These are phyloP conservation scores for Entosphenus tridentatus DNA, from an alignment of 2,113 vertebrate species.

Conservation along the genomic window DNA sequence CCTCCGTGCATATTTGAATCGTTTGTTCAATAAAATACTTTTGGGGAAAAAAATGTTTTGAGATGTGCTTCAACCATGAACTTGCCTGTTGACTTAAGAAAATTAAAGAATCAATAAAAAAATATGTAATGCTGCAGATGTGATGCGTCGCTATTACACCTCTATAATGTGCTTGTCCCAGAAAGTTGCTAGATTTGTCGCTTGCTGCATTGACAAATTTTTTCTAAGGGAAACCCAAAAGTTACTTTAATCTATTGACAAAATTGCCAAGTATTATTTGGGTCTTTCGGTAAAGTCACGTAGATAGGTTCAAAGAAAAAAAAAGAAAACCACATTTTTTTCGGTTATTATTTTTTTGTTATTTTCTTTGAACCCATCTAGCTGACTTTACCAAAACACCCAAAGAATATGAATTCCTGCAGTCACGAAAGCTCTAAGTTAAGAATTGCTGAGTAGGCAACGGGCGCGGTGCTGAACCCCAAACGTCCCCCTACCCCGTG, in stretches of 20 bases:
- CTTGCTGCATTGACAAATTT: neutral
- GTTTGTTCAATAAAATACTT: neutral
- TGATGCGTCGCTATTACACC: neutral
- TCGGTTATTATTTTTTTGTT: too few relatives aligned
- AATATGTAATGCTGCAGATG: neutral
- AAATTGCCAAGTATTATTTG: too few relatives aligned
- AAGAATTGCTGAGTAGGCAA: neutral
- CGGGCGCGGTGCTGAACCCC: neutral
- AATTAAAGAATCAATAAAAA: neutral
- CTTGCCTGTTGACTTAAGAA: too few relatives aligned
- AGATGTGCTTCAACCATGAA: neutral
- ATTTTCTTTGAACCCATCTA: too few relatives aligned
- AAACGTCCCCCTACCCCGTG: too few relatives aligned
- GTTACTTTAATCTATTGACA: neutral
- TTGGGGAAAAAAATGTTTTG: neutral
- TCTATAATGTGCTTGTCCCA: neutral
- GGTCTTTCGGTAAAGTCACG: too few relatives aligned
- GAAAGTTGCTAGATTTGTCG: neutral
- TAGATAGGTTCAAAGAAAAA: too few relatives aligned
- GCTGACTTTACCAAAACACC: too few relatives aligned
- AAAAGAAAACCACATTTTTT: too few relatives aligned
- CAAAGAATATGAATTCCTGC: too few relatives aligned
- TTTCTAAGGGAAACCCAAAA: neutral
- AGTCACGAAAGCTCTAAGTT: too few relatives aligned
- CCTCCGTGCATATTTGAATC: neutral